Base-by-base conservation (phyloP, 2,888 invertebrate species). In the Serrognathus titanus region DNA sequence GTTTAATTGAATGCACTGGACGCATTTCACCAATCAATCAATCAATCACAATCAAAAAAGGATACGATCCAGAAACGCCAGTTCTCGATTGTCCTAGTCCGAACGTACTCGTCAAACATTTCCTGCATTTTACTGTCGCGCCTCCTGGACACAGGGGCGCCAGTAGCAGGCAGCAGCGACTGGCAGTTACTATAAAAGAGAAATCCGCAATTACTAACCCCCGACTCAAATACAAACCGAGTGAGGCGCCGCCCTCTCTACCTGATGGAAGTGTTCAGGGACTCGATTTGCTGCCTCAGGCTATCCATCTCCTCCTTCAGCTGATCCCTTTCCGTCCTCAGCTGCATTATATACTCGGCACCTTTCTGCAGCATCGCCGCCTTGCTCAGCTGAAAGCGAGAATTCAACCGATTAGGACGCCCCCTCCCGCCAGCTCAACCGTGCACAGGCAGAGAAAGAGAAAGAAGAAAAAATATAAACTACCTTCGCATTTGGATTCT, bases 61-160 rank as follows among this genome's bases (percentile, higher is more conserved):
- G 87, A 88, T 94, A 96, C 96, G 82, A 97, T 94, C 95, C 96
- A 97, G 81, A 96, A 97, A 81, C 95, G 97, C 97, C 97, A 97
- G 79, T 95, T 94, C 71, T 89, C 89, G 75, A 89, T 83, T 12
- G 96, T 96, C 58, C 94, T 82, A 67, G 83, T 85, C 65, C 89
- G 85, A 46, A 97, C 93, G 80, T 96, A 96, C 36, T 92, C 88
- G 66, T 94, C 91, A 78, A 94, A 97, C 86, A 96, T 89, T 79
- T 95, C 94, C 68, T 90, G 90, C 84, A 97, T 90, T 72, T 92
- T 91, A 71, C 90, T 92, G 38, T 90, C 91, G 67, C 93, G 85
- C 71, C 94, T 92, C 64, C 94, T 85, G 12, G 94, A 92, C 60
- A 97, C 90, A 2, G 96, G 96, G 58, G 94, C 96, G 59, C 97